Evolutionary conservation across 2,888 invertebrate genomes (phyloP), one percentile per base, ranked within the genome.

Genomic region (Drosophila anceps): DNA sequence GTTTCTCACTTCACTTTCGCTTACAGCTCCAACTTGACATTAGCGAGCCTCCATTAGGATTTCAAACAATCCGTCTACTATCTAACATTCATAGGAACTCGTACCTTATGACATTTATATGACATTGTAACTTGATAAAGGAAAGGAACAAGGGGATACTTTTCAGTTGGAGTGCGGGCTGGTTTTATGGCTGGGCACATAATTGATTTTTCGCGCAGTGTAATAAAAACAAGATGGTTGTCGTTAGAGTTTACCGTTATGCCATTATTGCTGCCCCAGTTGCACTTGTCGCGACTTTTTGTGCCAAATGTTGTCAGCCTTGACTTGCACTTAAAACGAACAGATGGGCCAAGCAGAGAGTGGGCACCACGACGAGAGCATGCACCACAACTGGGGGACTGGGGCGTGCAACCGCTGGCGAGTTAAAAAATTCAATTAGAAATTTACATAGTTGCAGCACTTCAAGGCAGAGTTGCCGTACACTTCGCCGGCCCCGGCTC

Each of bases 391-490:
- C 24, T 44, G 27, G 48, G 8, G 48, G 13, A 8, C 35, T 20
- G 41, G 4, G 13, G 5, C 18, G 35, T 12, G 48, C 31, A 31
- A n/a, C n/a, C 24, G 24, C 20, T 24, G 44, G 27, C 31, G 31
- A 57, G 20, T 46, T 57, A 18, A 61, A 64, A 64, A 73, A 60
- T 63, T 37, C 79, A 76, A 79, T 78, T 78, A 78, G 70, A 75
- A 78, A 69, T 73, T 69, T 76, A 69, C 69, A 73, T 66, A 66
- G 74, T 73, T 61, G 63, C 46, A 50, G 20, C 37, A 37, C 29
- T 43, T 20, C 29, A 33, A 41, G 35, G 35, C 39, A 39, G 37
- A n/a, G n/a, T 13, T 35, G 12, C 33, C 35, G 0, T 20, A 37
- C 20, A 20, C 20, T 43, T 13, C 18, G 13, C 44, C 9, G 13